Evolutionary conservation across 2,797 vertebrate species (phyloP), one percentile per base, ranked within the genome.

Genomic region (Muscicapa comitata): DNA sequence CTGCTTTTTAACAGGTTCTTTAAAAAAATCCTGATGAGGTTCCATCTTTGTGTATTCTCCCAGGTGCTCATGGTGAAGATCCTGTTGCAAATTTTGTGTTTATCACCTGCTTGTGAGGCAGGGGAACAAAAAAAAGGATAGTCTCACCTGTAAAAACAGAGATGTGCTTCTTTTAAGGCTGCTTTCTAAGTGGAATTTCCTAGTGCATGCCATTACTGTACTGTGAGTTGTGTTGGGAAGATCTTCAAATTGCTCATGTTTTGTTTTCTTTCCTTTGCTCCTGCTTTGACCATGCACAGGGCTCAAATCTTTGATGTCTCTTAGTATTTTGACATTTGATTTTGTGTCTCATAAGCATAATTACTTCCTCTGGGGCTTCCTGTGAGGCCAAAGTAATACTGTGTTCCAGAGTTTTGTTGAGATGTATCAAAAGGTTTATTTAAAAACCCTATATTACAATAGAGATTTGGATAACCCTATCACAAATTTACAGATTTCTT

Each of bases 401-500:
- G 31, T 58, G 15, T 50, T 58, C 37, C 21, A 23, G 28, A n/a
- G 7, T 9, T 45, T 43, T 33, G 19, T 33, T 45, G 51, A 17
- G 26, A 35, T 65, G 5, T 17, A 57, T 25, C 26, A 16, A 43
- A 55, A 51, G 35, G 13, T 42, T 57, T 57, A 6, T 40, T 48
- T 17, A 3, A 47, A 72, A 73, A 3, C 6, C 35, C 11, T 48
- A 0, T 63, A 6, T 72, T 40, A 8, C 11, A 1, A 9, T 42
- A 48, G 35, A 31, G 14, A 31, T 57, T 73, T 57, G 31, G 43
- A 31, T 48, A 48, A 48, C 24, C 42, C 24, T 48, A 0, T 40
- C 13, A 1, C 26, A 48, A 45, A 10, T 20, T 50, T 63, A n/a
- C 20, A 42, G 26, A 9, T 61, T 53, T 47, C 29, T 54, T 62